Conservation (phyloP, 1,140 invertebrate species). For the Meteorus sp. region DNA sequence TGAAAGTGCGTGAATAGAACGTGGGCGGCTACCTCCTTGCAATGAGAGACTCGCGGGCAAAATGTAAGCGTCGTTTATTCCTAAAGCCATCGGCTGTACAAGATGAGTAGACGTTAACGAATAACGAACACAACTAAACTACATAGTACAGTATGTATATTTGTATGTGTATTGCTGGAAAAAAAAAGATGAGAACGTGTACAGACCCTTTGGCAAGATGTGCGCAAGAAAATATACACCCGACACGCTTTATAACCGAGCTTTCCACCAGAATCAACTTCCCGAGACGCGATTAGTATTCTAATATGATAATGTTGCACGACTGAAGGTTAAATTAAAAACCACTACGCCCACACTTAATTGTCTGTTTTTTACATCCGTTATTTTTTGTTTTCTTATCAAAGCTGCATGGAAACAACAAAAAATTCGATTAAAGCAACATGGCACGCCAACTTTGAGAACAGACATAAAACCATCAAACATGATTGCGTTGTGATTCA, state of each 20-base stretch:
- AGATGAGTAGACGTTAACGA: background rate
- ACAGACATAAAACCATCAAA: background rate
- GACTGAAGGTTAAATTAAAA: conserved; percentile 9
- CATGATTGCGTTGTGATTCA: no score
- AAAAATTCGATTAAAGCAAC: conserved; percentile 1
- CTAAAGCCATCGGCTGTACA: background rate
- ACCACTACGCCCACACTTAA: background rate
- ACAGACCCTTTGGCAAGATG: background rate
- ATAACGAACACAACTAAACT: no score
- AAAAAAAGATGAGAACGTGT: background rate
- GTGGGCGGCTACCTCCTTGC: conserved; percentile 8
- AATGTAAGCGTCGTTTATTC: no score
- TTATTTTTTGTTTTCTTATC: background rate
- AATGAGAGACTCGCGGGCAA: no score
- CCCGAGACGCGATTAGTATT: conserved; percentile 16
- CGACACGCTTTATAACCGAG: conserved; percentile 13
- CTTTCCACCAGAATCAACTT: conserved; percentile 7
- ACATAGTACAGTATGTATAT: no score
- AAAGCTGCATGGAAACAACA: background rate
- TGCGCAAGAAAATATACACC: conserved; percentile 1
- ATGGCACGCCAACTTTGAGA: background rate
- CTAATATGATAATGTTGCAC: conserved; percentile 10
- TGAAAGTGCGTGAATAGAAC: background rate
- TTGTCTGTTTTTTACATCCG: background rate
- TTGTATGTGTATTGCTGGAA: no score